phyloP scores from a whole-genome alignment of 2,888 invertebrate genomes.

The Eurytoma adleriae region DNA sequence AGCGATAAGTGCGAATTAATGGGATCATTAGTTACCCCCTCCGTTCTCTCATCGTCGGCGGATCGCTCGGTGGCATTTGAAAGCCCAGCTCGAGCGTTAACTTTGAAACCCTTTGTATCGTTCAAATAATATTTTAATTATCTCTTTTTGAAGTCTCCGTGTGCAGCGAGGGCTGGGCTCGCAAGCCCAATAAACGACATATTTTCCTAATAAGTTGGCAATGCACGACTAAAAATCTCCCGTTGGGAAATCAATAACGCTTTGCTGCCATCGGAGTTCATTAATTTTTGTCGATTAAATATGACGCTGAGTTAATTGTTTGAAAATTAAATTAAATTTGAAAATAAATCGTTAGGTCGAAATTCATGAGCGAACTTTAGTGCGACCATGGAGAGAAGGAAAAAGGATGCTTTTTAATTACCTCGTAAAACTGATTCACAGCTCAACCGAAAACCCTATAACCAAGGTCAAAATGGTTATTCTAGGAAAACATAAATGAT shows the following conservation, averaged over 20 bases:
- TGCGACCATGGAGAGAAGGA: constrained; percentile 7
- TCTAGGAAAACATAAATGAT: constrained; percentile 18
- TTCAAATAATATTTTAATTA: not conserved
- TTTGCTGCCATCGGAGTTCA: no score
- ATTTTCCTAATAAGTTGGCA: no score
- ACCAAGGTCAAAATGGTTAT: constrained; percentile 25
- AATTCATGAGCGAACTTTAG: constrained; percentile 27
- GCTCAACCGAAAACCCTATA: constrained; percentile 24
- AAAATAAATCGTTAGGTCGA: not conserved
- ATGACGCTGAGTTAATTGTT: not conserved
- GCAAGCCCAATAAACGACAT: no score
- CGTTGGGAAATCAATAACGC: no score
- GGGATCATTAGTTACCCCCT: constrained; percentile 47
- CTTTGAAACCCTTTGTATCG: no score
- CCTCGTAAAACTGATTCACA: constrained; percentile 47
- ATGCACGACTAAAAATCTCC: no score
- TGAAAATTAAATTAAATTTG: constrained; percentile 9
- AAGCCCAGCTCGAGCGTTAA: no score
- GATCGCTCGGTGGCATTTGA: no score
- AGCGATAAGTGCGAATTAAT: constrained; percentile 57
- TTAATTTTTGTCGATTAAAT: no score
- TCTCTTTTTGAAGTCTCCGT: no score
- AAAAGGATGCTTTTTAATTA: constrained; percentile 42
- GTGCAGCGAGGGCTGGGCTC: no score
- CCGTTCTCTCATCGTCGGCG: not conserved